Evolutionary conservation across 2,113 vertebrate species (phyloP).

Genomic region (Desmodus rotundus): DNA sequence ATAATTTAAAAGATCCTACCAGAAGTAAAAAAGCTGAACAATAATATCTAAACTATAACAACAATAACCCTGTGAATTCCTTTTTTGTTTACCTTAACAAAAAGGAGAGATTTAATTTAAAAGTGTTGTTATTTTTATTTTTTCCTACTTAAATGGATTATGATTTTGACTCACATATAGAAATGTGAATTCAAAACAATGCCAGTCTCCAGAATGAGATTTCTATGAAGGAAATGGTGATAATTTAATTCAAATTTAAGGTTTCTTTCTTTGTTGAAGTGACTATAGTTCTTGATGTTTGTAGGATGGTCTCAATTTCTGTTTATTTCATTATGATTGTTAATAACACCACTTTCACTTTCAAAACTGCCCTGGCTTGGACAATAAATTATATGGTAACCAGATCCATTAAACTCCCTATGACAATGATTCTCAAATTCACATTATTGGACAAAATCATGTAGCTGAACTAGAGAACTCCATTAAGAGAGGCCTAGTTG

Average conservation of each 20-base stretch:
- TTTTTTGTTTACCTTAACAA: not conserved
- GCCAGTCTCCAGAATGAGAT: not conserved
- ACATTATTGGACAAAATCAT: not conserved
- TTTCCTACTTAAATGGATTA: not conserved
- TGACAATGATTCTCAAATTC: not conserved
- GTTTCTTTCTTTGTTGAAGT: not conserved
- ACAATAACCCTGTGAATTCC: not conserved
- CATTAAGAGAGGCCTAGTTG: not conserved
- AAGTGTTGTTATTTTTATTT: not conserved
- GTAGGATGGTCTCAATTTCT: not conserved
- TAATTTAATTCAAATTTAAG: not conserved
- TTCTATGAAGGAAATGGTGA: not conserved
- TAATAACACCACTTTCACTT: not conserved
- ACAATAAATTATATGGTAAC: not conserved
- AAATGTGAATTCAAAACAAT: not conserved
- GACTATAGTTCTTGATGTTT: not conserved
- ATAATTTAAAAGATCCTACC: not conserved
- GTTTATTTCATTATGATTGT: not conserved
- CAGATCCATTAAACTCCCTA: not conserved
- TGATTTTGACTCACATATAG: not conserved
- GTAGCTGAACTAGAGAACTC: not conserved
- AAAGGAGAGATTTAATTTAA: not conserved
- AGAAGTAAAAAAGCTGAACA: not conserved
- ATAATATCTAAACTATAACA: not conserved
- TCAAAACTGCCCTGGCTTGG: not conserved